Conservation (phyloP, 2,888 invertebrate genomes). For the Aspidiotus destructor region DNA sequence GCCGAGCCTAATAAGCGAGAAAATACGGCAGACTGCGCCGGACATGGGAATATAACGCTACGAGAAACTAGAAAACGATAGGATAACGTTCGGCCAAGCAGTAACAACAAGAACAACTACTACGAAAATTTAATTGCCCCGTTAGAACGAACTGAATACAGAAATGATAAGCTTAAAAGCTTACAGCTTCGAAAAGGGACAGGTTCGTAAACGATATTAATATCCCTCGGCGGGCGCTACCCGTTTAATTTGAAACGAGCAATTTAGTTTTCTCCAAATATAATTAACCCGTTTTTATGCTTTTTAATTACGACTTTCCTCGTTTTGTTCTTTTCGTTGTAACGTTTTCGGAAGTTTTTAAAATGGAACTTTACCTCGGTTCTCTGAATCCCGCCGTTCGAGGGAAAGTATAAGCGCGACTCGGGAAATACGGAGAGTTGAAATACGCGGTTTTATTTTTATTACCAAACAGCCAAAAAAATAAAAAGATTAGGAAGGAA, state of each 20-base stretch:
- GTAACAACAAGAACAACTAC: conserved; percentile 18
- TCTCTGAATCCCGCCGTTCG: neutral
- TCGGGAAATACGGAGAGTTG: neutral
- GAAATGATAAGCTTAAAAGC: conserved; percentile 31
- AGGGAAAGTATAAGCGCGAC: neutral
- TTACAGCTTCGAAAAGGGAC: conserved; percentile 7
- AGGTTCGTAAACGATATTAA: conserved; percentile 30
- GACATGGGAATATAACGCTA: too few species aligned
- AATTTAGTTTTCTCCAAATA: conserved; percentile 32
- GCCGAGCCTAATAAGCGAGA: too few species aligned
- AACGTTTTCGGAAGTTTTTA: conserved; percentile 2
- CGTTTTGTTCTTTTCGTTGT: conserved; percentile 1
- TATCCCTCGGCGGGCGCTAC: conserved; percentile 29
- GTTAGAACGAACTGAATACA: conserved; percentile 28
- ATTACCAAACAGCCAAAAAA: conserved; percentile 1
- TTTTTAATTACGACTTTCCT: conserved; percentile 17
- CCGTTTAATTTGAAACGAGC: conserved; percentile 33
- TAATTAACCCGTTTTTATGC: conserved; percentile 32
- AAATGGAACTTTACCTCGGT: neutral
- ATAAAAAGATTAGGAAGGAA: too few species aligned
- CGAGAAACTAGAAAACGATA: too few species aligned
- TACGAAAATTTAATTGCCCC: conserved; percentile 30
- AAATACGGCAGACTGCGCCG: too few species aligned
- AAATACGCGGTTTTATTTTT: conserved; percentile 17
- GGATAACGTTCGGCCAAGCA: too few species aligned